Evolutionary conservation across 1,140 invertebrate genomes (phyloP), one percentile per base, ranked within the genome.

Genomic region (Lepidotrigona ventralis): DNA sequence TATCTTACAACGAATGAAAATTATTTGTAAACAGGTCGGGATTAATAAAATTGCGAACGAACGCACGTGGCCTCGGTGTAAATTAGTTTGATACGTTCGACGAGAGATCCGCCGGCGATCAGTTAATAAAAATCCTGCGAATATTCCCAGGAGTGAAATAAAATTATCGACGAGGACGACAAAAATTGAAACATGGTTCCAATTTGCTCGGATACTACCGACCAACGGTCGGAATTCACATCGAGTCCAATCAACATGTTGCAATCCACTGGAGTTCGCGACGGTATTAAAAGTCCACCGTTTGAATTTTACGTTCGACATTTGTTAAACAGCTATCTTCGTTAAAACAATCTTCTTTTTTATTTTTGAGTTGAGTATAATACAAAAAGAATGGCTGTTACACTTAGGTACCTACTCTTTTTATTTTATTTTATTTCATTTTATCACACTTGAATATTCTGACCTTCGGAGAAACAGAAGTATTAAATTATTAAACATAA

Each of bases 181-280:
- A 78, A 78, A 78, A 78, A 56, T 78, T 78, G 76, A 78, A 78
- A 78, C 76, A 78, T 39, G 63, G 19, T 33, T 68, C 51, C 76
- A 78, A 78, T 78, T 78, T 68, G 63, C 21, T 19, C 12, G 76
- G 51, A 54, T 54, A 68, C 63, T 39, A 53, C 51, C 51, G 51
- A n/a, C 21, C 26, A 46, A 60, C n/a, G 26, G 15, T 68, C 76
- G 33, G 54, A 78, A 68, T 78, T 78, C 51, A 46, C 39, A 68
- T 51, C 76, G 76, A 33, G 33, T 78, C 26, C 63, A 54, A 78
- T 78, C 64, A 26, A n/a, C 33, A 33, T 39, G 63, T 78, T 53
- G 54, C 63, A 51, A 68, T 29, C 60, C 46, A 33, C 12, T 14
- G 21, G 46, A 66, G 51, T 51, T 66, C 21, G 2, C 29, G 9